A percentile compares a stretch with the other conserved stretches of the same genome.
These are phyloP conservation scores for Passerculus sandwichensis DNA, from an alignment of 2,797 vertebrate genomes.

Conservation along the genomic window DNA sequence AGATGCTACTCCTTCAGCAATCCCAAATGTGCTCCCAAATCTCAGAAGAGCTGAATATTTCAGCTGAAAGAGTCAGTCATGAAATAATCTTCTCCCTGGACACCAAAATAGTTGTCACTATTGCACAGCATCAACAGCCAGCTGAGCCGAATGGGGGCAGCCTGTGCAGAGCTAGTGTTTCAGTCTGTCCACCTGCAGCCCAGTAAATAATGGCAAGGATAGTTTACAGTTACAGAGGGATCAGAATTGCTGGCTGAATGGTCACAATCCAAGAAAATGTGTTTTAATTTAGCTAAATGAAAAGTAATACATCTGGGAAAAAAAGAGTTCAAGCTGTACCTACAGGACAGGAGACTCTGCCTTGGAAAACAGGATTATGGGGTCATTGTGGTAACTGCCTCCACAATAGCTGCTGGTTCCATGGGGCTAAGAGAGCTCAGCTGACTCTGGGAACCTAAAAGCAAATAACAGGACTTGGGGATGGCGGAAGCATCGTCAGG, in stretches of 20 bases:
- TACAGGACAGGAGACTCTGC: constrained; percentile 28
- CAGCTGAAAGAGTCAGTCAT: constrained; percentile 35
- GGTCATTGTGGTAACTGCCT: constrained; percentile 5
- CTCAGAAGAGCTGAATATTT: constrained; percentile 40
- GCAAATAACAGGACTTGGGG: background rate
- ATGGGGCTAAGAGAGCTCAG: background rate
- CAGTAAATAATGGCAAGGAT: constrained; percentile 60
- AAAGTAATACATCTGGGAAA: constrained; percentile 68
- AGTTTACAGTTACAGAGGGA: constrained; percentile 66
- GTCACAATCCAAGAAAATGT: constrained; percentile 60
- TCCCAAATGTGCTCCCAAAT: constrained; percentile 22
- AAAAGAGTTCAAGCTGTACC: constrained; percentile 42
- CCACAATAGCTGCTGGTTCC: background rate
- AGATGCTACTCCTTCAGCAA: constrained; percentile 21
- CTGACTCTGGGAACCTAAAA: background rate
- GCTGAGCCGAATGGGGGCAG: constrained; percentile 14
- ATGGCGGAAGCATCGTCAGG: background rate
- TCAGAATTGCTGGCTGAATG: constrained; percentile 30
- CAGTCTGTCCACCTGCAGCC: constrained; percentile 60
- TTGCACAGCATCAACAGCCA: background rate
- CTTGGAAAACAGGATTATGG: constrained; percentile 47
- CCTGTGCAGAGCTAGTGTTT: constrained; percentile 37
- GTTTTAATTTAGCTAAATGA: constrained; percentile 69
- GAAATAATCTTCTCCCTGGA: background rate
- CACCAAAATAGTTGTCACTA: background rate